A percentile compares a stretch with the other conserved stretches of the same genome.
These are phyloP conservation scores for Ceratina japonica DNA, from an alignment of 1,140 invertebrate genomes.

Conservation along the genomic window DNA sequence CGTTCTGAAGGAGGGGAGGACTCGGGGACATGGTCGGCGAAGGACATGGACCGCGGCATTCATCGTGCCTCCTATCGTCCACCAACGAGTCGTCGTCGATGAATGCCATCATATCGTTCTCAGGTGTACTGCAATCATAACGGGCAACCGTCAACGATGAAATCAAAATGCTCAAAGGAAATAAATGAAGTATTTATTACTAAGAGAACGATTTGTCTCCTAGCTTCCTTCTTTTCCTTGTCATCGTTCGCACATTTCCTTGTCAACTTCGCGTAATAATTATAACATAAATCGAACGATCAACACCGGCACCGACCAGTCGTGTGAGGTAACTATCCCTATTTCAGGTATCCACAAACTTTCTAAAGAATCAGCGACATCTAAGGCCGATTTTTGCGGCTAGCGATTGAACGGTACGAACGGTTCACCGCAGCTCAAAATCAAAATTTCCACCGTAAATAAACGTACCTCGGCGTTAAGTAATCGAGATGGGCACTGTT, in stretches of 20 bases:
- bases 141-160: no score
- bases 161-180: no score
- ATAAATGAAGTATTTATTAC: no score
- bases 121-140: slow-evolving; percentile 70
- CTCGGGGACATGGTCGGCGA: slow-evolving; percentile 64
- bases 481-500: slow-evolving; percentile 90
- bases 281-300: neutral
- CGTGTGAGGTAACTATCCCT: no score
- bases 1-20: slow-evolving; percentile 70
- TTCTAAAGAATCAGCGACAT: slow-evolving; percentile 29
- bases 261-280: neutral
- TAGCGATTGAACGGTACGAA: neutral
- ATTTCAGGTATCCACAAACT: neutral
- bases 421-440: no score
- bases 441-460: no score
- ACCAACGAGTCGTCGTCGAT: slow-evolving; percentile 77
- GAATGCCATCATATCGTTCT: slow-evolving; percentile 78
- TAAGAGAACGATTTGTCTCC: no score
- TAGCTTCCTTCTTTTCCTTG: no score
- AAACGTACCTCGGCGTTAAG: slow-evolving; percentile 83
- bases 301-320: neutral
- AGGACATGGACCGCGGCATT: slow-evolving; percentile 60
- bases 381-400: slow-evolving; percentile 21
- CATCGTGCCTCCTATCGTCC: slow-evolving; percentile 66
- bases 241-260: no score